Conservation (phyloP, 2,888 invertebrate species). For the Hirtodrosophila alboralis region DNA sequence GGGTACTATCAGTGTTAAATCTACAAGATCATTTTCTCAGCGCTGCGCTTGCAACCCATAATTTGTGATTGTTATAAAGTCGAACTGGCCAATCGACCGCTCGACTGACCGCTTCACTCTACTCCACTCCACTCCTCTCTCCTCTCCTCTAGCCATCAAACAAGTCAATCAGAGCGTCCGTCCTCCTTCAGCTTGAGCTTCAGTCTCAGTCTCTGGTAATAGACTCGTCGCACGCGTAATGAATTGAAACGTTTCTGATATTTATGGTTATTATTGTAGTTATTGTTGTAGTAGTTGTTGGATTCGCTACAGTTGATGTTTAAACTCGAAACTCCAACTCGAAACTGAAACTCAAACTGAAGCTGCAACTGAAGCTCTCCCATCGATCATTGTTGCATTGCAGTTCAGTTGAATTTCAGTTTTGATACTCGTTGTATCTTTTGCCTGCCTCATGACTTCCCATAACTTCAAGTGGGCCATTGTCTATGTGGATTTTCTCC, state of each 20-base stretch:
- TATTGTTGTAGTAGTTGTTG: slow-evolving; percentile 11
- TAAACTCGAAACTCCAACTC: slow-evolving; percentile 5
- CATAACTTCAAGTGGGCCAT: slow-evolving; percentile 58
- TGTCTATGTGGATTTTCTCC: slow-evolving; percentile 24
- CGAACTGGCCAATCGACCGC: slow-evolving; percentile 61
- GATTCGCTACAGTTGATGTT: slow-evolving; percentile 9
- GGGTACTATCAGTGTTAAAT: slow-evolving; percentile 75
- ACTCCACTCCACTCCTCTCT: no score
- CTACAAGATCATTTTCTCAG: slow-evolving; percentile 80
- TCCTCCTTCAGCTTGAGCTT: no score
- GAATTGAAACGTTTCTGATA: slow-evolving; percentile 75
- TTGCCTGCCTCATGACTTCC: slow-evolving; percentile 28
- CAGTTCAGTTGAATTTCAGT: slow-evolving; percentile 46
- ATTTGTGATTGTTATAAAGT: slow-evolving; percentile 77
- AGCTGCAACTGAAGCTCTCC: slow-evolving; percentile 16
- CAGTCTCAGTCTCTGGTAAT: slow-evolving; percentile 49
- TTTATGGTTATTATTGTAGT: slow-evolving; percentile 20
- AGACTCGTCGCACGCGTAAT: slow-evolving; percentile 79
- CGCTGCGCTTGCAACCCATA: slow-evolving; percentile 62
- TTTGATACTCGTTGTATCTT: slow-evolving; percentile 9
- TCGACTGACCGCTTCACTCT: slow-evolving; percentile 23
- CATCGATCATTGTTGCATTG: slow-evolving; percentile 53
- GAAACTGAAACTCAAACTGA: slow-evolving; percentile 14
- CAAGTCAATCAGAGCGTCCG: slow-evolving; percentile 47
- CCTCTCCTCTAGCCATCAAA: no score